Evolutionary conservation across 2,797 vertebrate species (phyloP).

Genomic region (Pseudopleuronectes americanus): DNA sequence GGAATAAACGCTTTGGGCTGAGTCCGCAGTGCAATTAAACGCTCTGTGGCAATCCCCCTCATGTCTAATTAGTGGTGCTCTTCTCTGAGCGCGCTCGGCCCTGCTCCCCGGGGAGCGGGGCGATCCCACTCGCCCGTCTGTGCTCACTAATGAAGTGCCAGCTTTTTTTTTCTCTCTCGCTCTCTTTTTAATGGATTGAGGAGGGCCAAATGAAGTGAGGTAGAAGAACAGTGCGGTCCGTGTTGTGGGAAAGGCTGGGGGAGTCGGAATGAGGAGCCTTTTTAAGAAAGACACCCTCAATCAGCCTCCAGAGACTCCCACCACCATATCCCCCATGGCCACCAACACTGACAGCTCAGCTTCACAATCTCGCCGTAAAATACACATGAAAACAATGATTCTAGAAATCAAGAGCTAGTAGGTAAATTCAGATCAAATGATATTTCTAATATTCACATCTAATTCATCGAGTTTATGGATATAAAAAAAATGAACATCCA

Average conservation of each 20-base stretch:
- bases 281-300: conserved; percentile 60
- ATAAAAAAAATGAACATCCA: too few species aligned
- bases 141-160: conserved; percentile 80
- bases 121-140: conserved; percentile 82
- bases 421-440: not conserved
- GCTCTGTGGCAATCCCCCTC: conserved; percentile 77
- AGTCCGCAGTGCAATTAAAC: conserved; percentile 82
- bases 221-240: conserved; percentile 51
- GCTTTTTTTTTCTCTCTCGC: conserved; percentile 35
- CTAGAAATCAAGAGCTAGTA: conserved; percentile 1
- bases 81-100: conserved; percentile 72
- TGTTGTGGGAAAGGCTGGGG: conserved; percentile 58
- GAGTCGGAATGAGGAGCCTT: conserved; percentile 58
- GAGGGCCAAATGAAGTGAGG: conserved; percentile 58
- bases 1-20: conserved; percentile 79
- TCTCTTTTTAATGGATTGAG: conserved; percentile 31
- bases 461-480: too few species aligned
- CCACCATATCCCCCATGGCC: conserved; percentile 27
- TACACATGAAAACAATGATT: conserved; percentile 7
- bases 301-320: conserved; percentile 31
- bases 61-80: conserved; percentile 84
- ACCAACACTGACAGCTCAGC: conserved; percentile 33
- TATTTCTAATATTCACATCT: not conserved
- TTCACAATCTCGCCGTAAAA: conserved; percentile 8
- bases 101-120: conserved; percentile 72